Percentiles rank a stretch among this genome's conserved stretches.
These are phyloP conservation scores for Bombus superbus DNA, from an alignment of 1,140 invertebrate genomes.

Conservation along the genomic window DNA sequence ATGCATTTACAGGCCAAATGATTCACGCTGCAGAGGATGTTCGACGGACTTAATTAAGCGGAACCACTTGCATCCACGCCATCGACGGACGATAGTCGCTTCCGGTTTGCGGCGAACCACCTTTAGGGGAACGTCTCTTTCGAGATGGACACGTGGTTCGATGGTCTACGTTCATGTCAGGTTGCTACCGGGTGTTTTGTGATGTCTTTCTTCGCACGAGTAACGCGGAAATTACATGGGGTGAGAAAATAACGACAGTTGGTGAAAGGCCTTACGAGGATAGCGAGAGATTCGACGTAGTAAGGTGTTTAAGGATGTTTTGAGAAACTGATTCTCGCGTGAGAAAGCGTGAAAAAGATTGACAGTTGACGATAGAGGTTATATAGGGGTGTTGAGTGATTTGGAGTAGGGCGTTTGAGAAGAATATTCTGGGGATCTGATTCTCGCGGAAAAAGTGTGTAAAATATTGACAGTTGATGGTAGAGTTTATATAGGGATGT, in stretches of 20 bases:
- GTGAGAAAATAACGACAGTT: background rate
- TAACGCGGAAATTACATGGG: background rate
- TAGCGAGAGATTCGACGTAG: background rate
- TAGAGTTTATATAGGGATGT: background rate
- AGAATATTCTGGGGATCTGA: too few relatives aligned
- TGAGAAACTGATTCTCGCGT: background rate
- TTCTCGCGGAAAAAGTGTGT: too few relatives aligned
- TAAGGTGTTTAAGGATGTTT: background rate
- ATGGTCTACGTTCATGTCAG: background rate
- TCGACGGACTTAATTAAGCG: conserved; percentile 65
- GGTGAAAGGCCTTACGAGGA: background rate
- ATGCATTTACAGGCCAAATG: conserved; percentile 62
- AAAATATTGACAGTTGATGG: background rate
- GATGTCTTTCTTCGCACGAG: background rate
- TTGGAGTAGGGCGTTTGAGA: background rate
- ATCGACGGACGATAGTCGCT: conserved; percentile 36
- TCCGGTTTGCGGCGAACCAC: conserved; percentile 19
- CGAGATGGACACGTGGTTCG: background rate
- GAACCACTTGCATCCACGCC: conserved; percentile 57
- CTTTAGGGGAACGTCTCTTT: conserved; percentile 19
- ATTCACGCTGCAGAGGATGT: conserved; percentile 59
- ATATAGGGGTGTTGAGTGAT: background rate
- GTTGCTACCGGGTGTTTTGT: background rate
- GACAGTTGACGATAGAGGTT: background rate
- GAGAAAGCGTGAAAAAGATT: background rate